Conservation (phyloP, 2,888 invertebrate genomes). For the Synanthedon formicaeformis region DNA sequence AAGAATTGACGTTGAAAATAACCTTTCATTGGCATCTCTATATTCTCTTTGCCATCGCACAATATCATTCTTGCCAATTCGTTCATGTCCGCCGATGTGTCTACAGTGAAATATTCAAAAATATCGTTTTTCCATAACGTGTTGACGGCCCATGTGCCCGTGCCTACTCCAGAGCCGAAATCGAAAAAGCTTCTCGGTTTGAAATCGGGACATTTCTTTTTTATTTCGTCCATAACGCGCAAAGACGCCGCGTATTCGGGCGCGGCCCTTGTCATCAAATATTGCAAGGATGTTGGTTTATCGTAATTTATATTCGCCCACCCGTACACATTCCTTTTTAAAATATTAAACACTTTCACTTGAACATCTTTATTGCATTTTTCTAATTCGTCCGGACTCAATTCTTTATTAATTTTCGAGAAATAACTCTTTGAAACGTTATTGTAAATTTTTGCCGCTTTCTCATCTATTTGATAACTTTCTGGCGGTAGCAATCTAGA, state of each 20-base stretch:
- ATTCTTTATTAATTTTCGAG: conserved; percentile 24
- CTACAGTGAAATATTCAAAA: conserved; percentile 88
- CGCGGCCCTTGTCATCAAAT: conserved; percentile 78
- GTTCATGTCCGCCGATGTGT: conserved; percentile 84
- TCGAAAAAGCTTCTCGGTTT: conserved; percentile 85
- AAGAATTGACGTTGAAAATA: conserved; percentile 85
- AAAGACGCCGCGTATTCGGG: conserved; percentile 81
- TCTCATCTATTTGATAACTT: conserved; percentile 51
- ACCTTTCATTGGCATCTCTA: conserved; percentile 68
- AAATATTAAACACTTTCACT: conserved; percentile 61
- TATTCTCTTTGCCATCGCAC: conserved; percentile 74
- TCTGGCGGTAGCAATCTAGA: conserved; percentile 77
- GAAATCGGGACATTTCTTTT: conserved; percentile 73
- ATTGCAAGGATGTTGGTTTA: conserved; percentile 73
- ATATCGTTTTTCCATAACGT: conserved; percentile 77
- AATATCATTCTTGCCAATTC: conserved; percentile 81
- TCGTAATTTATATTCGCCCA: conserved; percentile 83
- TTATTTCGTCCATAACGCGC: conserved; percentile 81
- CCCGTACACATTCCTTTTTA: conserved; percentile 74
- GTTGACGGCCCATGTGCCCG: conserved; percentile 87
- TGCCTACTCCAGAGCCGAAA: conserved; percentile 92
- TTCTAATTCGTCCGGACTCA: conserved; percentile 39
- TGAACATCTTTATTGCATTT: conserved; percentile 58
- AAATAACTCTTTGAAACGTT: conserved; percentile 38
- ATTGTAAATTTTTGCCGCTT: conserved; percentile 47